Conservation (phyloP, 2,888 invertebrate genomes). For the Cheilosia scutellata region DNA sequence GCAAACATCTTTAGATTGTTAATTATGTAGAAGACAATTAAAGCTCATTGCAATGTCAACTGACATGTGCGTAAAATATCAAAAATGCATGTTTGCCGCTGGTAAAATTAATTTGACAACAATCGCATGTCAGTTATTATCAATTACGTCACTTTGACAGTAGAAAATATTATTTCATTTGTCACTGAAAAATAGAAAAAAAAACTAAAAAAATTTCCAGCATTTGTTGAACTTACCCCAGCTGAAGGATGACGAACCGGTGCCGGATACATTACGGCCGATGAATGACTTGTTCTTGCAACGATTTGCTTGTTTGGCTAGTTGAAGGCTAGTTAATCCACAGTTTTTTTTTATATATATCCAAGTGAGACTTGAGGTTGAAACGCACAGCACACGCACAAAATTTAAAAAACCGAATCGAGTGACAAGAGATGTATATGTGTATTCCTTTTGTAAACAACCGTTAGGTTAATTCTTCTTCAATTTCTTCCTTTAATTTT, state of each 20-base stretch:
- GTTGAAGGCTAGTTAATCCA: conserved; percentile 39
- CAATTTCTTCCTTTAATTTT: conserved; percentile 16
- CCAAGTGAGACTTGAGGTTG: conserved; percentile 26
- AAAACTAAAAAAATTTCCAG: not conserved
- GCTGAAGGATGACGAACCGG: conserved; percentile 84
- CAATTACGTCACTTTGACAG: not conserved
- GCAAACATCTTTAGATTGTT: no score
- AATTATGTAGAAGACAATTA: no score
- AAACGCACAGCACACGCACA: not conserved
- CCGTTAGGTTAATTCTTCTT: conserved; percentile 26
- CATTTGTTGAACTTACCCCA: conserved; percentile 81
- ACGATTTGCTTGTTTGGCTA: conserved; percentile 17
- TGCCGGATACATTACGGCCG: conserved; percentile 82
- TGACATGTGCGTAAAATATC: no score
- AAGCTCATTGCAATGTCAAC: no score
- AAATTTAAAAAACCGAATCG: not conserved
- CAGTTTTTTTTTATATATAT: conserved; percentile 31
- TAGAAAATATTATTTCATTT: not conserved
- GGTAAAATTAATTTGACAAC: no score
- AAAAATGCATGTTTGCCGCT: no score
- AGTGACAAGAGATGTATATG: not conserved
- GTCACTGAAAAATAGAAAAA: not conserved
- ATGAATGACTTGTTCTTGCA: conserved; percentile 39
- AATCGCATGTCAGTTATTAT: not conserved
- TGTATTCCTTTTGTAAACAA: conserved; percentile 20